These are phyloP conservation scores for Berghia stephanieae DNA, from an alignment of 1,140 invertebrate genomes.

Conservation along the genomic window DNA sequence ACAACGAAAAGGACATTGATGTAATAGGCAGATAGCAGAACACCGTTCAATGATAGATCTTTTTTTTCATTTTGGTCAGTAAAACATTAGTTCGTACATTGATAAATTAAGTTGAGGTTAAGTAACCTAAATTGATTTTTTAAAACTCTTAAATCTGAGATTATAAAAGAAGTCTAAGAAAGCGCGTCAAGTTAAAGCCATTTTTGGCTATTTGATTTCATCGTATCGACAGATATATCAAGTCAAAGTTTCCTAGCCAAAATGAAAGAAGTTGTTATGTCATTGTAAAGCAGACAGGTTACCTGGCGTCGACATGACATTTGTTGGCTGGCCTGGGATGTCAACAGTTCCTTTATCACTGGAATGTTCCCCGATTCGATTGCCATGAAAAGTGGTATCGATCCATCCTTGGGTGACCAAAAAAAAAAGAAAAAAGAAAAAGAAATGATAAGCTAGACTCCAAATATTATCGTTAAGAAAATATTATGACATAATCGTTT, in stretches of 20 bases:
- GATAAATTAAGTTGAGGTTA: too few relatives aligned
- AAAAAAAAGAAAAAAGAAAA: neutral
- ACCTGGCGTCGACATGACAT: slow-evolving; percentile 51
- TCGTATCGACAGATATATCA: neutral
- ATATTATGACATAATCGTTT: neutral
- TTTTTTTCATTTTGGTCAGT: too few relatives aligned
- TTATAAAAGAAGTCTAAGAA: too few relatives aligned
- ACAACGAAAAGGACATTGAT: too few relatives aligned
- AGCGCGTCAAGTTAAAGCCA: too few relatives aligned
- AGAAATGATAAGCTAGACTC: neutral
- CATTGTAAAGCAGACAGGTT: neutral
- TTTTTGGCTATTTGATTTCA: neutral
- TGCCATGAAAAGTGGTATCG: slow-evolving; percentile 90
- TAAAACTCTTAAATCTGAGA: too few relatives aligned
- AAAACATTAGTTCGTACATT: too few relatives aligned
- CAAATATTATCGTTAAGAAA: neutral
- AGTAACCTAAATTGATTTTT: too few relatives aligned
- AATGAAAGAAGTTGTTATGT: too few relatives aligned
- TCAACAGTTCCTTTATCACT: slow-evolving; percentile 89
- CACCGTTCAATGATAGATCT: too few relatives aligned
- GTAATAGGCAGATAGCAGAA: too few relatives aligned
- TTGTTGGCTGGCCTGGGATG: slow-evolving; percentile 61
- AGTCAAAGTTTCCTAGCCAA: too few relatives aligned
- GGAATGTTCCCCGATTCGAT: slow-evolving; percentile 92
- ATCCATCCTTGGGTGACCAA: slow-evolving; percentile 73